These are phyloP conservation scores for Varanus salvator DNA, from an alignment of 2,113 vertebrate species.

Conservation along the genomic window DNA sequence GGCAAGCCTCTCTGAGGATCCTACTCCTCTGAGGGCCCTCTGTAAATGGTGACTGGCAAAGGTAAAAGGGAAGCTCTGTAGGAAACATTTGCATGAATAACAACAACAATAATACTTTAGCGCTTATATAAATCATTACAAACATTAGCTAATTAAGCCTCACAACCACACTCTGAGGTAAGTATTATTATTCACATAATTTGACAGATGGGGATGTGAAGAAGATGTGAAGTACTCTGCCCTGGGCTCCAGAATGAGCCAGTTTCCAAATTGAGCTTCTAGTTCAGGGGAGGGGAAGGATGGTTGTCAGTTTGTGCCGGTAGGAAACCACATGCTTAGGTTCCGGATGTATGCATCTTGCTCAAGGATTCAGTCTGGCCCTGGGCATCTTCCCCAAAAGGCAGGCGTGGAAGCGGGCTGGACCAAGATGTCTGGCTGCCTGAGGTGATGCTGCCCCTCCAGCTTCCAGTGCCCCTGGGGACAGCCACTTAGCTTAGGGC, in stretches of 20 bases:
- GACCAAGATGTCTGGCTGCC: background rate
- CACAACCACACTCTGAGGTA: slow-evolving; percentile 49
- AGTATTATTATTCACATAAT: slow-evolving; percentile 62
- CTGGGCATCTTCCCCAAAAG: background rate
- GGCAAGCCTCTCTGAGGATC: slow-evolving; percentile 22
- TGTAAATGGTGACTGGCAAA: slow-evolving; percentile 39
- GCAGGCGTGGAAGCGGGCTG: background rate
- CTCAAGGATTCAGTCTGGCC: background rate
- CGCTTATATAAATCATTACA: slow-evolving; percentile 65
- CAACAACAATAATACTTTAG: slow-evolving; percentile 62
- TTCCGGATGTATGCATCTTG: background rate
- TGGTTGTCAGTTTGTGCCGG: background rate
- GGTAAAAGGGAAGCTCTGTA: slow-evolving; percentile 48
- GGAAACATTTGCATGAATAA: slow-evolving; percentile 65
- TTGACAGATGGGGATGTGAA: slow-evolving; percentile 61
- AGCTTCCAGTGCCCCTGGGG: background rate
- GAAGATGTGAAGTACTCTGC: slow-evolving; percentile 31
- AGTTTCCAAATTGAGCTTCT: background rate
- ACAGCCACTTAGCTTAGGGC: background rate
- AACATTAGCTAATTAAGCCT: slow-evolving; percentile 70
- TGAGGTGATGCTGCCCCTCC: no score
- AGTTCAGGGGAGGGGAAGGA: background rate
- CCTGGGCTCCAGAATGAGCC: background rate
- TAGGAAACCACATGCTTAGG: background rate
- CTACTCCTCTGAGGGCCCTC: slow-evolving; percentile 55